Conservation (phyloP, 2,888 invertebrate genomes). For the Liposcelis brunnea region DNA sequence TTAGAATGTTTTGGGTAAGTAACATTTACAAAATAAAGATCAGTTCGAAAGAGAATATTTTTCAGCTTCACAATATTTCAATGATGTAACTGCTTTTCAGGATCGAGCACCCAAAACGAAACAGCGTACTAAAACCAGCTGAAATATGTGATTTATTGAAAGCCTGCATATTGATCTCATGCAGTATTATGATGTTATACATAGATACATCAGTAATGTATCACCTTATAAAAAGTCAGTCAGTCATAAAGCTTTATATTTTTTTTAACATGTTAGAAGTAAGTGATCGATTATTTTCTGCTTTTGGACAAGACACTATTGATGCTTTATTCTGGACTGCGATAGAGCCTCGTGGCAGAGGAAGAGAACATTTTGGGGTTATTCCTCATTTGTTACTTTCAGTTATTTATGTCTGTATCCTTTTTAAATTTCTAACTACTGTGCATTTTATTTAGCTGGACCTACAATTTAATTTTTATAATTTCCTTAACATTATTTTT, state of each 20-base stretch:
- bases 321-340: constrained; percentile 98
- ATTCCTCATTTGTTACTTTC: constrained; percentile 84
- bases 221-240: constrained; percentile 92
- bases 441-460: constrained; percentile 7
- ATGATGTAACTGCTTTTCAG: constrained; percentile 13
- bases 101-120: constrained; percentile 19
- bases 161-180: constrained; percentile 68
- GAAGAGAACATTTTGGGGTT: constrained; percentile 68
- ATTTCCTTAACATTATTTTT: constrained; percentile 10
- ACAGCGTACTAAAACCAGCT: constrained; percentile 52
- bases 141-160: constrained; percentile 94
- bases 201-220: constrained; percentile 97
- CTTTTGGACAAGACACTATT: constrained; percentile 94
- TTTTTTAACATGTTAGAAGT: constrained; percentile 99
- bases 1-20: constrained; percentile 54
- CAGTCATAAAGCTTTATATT: constrained; percentile 96
- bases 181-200: constrained; percentile 70
- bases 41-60: neutral
- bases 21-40: neutral
- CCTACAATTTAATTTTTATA: too few species aligned
- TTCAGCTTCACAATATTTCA: constrained; percentile 3
- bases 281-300: constrained; percentile 87
- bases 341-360: constrained; percentile 75
- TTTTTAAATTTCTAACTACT: constrained; percentile 29
- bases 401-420: constrained; percentile 86